Evolutionary conservation across 2,888 invertebrate genomes (phyloP).

Genomic region (Lamproptera curius): DNA sequence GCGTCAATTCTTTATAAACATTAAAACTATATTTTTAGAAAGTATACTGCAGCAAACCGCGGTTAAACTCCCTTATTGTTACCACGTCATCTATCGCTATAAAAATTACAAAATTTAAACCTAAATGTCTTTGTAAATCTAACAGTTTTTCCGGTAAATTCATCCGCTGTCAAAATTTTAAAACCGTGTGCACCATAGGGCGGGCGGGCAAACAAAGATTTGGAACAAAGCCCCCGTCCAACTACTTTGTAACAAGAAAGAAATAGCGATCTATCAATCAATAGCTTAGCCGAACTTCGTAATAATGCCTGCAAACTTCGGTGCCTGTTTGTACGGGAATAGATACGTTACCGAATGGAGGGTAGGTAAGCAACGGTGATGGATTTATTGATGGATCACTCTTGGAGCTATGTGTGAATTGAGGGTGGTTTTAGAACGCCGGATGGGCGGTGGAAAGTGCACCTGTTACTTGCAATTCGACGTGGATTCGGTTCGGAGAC

Average conservation of each 20-base stretch:
- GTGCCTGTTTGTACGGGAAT: constrained; percentile 17
- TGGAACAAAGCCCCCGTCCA: constrained; percentile 20
- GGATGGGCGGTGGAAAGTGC: too few relatives aligned
- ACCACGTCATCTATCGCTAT: too few relatives aligned
- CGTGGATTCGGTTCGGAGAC: too few relatives aligned
- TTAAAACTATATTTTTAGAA: too few relatives aligned
- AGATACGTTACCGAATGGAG: constrained; percentile 5
- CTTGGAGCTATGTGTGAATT: too few relatives aligned
- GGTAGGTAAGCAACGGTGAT: constrained; percentile 8
- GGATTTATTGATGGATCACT: constrained; percentile 4
- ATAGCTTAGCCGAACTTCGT: constrained; percentile 27
- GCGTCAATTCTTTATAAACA: too few relatives aligned
- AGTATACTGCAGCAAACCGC: too few relatives aligned
- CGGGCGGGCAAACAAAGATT: constrained; percentile 23
- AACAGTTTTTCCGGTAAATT: not conserved
- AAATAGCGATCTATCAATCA: constrained; percentile 33
- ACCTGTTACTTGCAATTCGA: too few relatives aligned
- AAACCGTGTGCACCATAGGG: constrained; percentile 21
- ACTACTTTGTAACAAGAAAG: constrained; percentile 27
- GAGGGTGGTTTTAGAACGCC: too few relatives aligned
- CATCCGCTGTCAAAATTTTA: constrained; percentile 4
- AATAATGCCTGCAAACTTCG: constrained; percentile 22
- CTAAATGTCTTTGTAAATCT: too few relatives aligned
- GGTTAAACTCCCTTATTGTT: too few relatives aligned
- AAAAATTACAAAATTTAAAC: too few relatives aligned